Evolutionary conservation across 2,797 vertebrate species (phyloP).

Genomic region (Caiman crocodilus): DNA sequence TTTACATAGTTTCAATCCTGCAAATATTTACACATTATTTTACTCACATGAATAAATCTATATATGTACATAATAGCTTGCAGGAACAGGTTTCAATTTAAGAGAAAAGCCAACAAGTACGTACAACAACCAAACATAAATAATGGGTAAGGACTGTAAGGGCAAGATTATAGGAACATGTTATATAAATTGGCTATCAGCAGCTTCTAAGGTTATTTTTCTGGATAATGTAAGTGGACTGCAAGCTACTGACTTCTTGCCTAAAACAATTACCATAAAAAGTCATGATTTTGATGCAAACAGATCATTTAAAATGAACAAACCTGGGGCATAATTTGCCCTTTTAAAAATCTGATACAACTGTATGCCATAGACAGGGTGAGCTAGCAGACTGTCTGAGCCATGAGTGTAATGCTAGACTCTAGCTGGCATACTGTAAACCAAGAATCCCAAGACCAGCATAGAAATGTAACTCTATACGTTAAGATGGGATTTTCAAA

Average conservation of each 20-base stretch:
- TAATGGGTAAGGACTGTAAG: not conserved
- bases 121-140: not conserved
- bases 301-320: constrained; percentile 14
- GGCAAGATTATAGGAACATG: not conserved
- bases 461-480: constrained; percentile 11
- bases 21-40: not conserved
- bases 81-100: not conserved
- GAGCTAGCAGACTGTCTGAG: not conserved
- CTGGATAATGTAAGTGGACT: not conserved
- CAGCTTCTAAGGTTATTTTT: constrained; percentile 4
- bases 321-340: not conserved
- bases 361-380: not conserved
- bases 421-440: not conserved
- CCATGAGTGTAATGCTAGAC: not conserved
- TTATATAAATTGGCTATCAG: not conserved
- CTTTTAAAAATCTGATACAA: constrained; percentile 36
- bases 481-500: constrained; percentile 31
- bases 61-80: not conserved
- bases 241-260: constrained; percentile 16
- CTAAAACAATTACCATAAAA: not conserved
- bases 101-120: accelerated
- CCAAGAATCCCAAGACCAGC: not conserved
- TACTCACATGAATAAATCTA: not conserved
- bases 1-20: not conserved
- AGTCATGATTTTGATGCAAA: not conserved